phyloP scores from a whole-genome alignment of 2,888 invertebrate genomes.

The Oxytorus armatus region DNA sequence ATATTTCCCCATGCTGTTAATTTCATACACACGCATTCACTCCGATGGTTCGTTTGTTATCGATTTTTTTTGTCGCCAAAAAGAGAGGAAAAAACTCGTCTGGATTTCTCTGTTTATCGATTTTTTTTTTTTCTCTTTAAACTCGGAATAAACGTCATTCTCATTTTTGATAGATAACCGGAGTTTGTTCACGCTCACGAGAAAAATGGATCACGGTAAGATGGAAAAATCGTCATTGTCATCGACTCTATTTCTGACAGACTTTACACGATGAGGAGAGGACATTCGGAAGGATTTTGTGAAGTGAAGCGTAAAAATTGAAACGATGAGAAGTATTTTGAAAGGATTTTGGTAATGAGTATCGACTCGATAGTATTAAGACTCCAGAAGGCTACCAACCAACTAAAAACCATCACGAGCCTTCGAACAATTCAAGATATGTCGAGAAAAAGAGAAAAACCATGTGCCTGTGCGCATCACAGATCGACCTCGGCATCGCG shows the following conservation, averaged over 20 bases:
- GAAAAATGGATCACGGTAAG: not conserved
- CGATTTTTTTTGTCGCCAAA: not conserved
- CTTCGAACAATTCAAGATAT: slow-evolving; percentile 66
- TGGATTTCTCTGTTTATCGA: slow-evolving; percentile 43
- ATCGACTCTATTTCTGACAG: not conserved
- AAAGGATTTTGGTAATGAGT: slow-evolving; percentile 54
- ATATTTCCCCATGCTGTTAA: slow-evolving; percentile 52
- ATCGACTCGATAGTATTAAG: slow-evolving; percentile 64
- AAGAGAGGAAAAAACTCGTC: not conserved
- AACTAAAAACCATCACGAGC: slow-evolving; percentile 69
- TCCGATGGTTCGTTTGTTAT: slow-evolving; percentile 44
- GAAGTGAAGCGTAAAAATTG: no score
- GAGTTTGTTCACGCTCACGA: slow-evolving; percentile 6
- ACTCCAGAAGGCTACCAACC: slow-evolving; percentile 68
- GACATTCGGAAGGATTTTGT: slow-evolving; percentile 28
- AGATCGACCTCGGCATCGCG: slow-evolving; percentile 46
- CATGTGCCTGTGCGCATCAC: slow-evolving; percentile 63
- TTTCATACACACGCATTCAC: slow-evolving; percentile 36
- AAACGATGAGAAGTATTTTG: slow-evolving; percentile 35
- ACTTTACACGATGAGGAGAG: slow-evolving; percentile 38
- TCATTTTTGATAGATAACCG: slow-evolving; percentile 22
- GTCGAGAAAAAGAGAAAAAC: slow-evolving; percentile 45
- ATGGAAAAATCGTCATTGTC: slow-evolving; percentile 25
- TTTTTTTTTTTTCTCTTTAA: slow-evolving; percentile 31
- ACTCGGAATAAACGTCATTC: slow-evolving; percentile 52